Evolutionary conservation across 2,888 invertebrate genomes (phyloP), one percentile per base, ranked within the genome.

Genomic region (Harpagoxenus sublaevis): DNA sequence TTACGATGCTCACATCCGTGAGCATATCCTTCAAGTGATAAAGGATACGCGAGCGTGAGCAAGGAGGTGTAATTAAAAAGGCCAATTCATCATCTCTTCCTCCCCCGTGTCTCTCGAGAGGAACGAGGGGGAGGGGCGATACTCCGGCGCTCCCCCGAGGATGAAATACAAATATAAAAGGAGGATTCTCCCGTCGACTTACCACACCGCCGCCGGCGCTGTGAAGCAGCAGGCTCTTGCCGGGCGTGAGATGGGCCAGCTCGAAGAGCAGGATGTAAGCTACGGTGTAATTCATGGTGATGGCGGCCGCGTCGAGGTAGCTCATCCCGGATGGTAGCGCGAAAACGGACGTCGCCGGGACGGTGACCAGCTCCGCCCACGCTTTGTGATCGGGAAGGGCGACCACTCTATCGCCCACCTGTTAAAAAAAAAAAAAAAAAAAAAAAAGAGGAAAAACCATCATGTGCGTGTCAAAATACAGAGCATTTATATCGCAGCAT

Each of bases 161-260:
- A 4, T 6, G 10, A 55, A 68, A 60, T 55, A 48, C 48, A 60
- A 81, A 60, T 60, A 28, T 53, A 60, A 73, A 51, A 81, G 48
- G 35, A 18, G 60, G 48, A 39, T 48, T 15, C 48, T 18, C 15
- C 28, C 9, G 18, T 23, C 45, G 31, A 97, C 98, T 97, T 95
- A 97, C 98, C 96, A 98, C 98, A 86, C 98, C 98, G 85, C 98
- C 98, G 51, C 98, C 98, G 91, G 98, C 98, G 51, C 98, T 98
- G 94, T 98, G 98, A 18, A 98, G 96, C 84, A 98, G 96, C 12
- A 98, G 96, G 88, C 97, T 97, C 95, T 98, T 98, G 89, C 98
- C 98, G 51, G 97, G 96, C 18, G 97, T 96, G 70, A 98, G 95
- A 91, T 97, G 97, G 82, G 97, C 98, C 95, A 98, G 96, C 94